A percentile compares a stretch with the other conserved stretches of the same genome.
phyloP scores from a whole-genome alignment of 2,797 vertebrate genomes.

The Neosalanx taihuensis region DNA sequence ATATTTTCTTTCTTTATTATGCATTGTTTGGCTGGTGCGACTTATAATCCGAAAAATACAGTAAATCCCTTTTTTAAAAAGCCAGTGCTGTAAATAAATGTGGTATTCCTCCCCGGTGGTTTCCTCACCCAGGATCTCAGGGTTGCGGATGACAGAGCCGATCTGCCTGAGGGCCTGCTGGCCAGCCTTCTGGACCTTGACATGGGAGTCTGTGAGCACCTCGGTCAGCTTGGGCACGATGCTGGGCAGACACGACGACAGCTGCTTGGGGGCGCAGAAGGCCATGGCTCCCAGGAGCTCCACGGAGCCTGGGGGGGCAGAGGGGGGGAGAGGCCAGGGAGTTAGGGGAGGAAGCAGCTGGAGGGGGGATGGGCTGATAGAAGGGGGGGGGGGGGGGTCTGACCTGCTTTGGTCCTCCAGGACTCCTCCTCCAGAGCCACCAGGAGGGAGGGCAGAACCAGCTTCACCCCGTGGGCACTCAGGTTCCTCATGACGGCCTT shows the following conservation, averaged over 20 bases:
- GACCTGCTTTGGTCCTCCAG: slow-evolving; percentile 98
- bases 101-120: background rate
- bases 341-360: slow-evolving; percentile 64
- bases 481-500: slow-evolving; percentile 99
- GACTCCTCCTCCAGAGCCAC: slow-evolving; percentile 97
- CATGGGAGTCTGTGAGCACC: slow-evolving; percentile 96
- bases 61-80: too few relatives aligned
- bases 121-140: slow-evolving; percentile 92
- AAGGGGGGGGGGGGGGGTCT: slow-evolving; percentile 15
- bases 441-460: slow-evolving; percentile 93
- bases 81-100: background rate
- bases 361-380: too few relatives aligned
- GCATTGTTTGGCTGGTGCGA: too few relatives aligned
- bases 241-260: slow-evolving; percentile 95
- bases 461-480: slow-evolving; percentile 96
- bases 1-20: too few relatives aligned
- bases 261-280: slow-evolving; percentile 94
- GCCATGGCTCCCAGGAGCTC: slow-evolving; percentile 97
- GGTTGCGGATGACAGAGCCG: slow-evolving; percentile 96
- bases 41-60: too few relatives aligned
- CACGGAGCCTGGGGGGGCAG: slow-evolving; percentile 81
- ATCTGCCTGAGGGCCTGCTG: slow-evolving; percentile 96
- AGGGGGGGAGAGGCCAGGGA: slow-evolving; percentile 62
- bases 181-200: slow-evolving; percentile 98
- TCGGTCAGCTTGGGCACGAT: slow-evolving; percentile 98